phyloP scores from a whole-genome alignment of 1,140 invertebrate genomes.

The Drosophila pandora region DNA sequence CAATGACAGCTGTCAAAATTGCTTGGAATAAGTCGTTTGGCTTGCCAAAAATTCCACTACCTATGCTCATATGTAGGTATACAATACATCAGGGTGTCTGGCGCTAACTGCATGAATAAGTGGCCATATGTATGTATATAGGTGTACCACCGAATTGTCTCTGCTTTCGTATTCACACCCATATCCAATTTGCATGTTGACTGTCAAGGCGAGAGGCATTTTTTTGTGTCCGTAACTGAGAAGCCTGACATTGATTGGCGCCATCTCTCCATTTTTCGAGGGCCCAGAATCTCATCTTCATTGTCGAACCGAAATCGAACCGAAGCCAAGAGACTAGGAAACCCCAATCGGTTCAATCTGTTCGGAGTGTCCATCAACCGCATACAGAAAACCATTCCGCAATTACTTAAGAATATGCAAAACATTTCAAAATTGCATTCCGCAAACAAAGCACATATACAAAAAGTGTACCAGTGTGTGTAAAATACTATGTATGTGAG shows the following conservation, averaged over 20 bases:
- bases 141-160: constrained; percentile 48
- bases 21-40: constrained; percentile 68
- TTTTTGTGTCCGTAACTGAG: constrained; percentile 13
- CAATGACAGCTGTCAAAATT: constrained; percentile 80
- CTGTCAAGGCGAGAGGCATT: constrained; percentile 53
- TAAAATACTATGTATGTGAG: too few species aligned
- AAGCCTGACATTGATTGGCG: constrained; percentile 62
- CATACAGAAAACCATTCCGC: constrained; percentile 49
- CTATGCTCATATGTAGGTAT: constrained; percentile 12
- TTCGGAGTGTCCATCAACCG: constrained; percentile 29
- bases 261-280: constrained; percentile 21
- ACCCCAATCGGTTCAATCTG: constrained; percentile 35
- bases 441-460: constrained; percentile 45
- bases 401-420: constrained; percentile 74
- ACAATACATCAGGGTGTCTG: constrained; percentile 9
- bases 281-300: constrained; percentile 3
- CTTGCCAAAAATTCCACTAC: constrained; percentile 58
- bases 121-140: constrained; percentile 38
- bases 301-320: constrained; percentile 10
- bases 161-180: constrained; percentile 63
- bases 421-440: constrained; percentile 72
- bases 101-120: constrained; percentile 67
- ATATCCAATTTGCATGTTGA: constrained; percentile 66
- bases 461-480: background rate
- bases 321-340: constrained; percentile 10